Evolutionary conservation across 92 coral and sea anemone genomes (phyloP).

Genomic region (Anthopleura xanthogrammica): DNA sequence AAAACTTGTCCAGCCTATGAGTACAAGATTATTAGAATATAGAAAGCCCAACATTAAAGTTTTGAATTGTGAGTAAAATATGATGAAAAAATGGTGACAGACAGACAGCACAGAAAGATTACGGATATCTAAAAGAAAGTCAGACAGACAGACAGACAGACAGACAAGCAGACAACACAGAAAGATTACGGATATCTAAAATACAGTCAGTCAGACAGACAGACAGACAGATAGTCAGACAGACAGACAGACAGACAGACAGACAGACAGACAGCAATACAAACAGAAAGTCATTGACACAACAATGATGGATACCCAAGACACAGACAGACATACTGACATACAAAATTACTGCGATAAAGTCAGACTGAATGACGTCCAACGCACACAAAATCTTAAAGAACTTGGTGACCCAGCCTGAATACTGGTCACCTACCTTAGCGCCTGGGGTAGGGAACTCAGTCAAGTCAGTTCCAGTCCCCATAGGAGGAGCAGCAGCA

Average conservation of each 20-base stretch:
- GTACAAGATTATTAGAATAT: not conserved
- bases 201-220: not conserved
- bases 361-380: constrained; percentile 13
- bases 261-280: constrained; percentile 3
- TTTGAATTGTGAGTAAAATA: not conserved
- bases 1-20: not conserved
- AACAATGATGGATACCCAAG: too few species aligned
- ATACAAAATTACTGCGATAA: not conserved
- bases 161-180: constrained; percentile 1
- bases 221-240: not conserved
- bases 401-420: constrained; percentile 53
- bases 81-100: not conserved
- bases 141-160: constrained; percentile 6
- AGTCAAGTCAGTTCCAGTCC: constrained; percentile 77
- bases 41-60: not conserved
- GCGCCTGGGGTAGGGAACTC: constrained; percentile 71
- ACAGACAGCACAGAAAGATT: not conserved
- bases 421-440: constrained; percentile 74
- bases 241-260: not conserved
- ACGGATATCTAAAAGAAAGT: not conserved
- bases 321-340: too few species aligned
- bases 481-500: constrained; percentile 52
- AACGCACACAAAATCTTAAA: not conserved
- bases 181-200: too few species aligned
- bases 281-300: not conserved